Base-by-base conservation (phyloP, 2,113 vertebrate genomes). In the Ailurus styani region DNA sequence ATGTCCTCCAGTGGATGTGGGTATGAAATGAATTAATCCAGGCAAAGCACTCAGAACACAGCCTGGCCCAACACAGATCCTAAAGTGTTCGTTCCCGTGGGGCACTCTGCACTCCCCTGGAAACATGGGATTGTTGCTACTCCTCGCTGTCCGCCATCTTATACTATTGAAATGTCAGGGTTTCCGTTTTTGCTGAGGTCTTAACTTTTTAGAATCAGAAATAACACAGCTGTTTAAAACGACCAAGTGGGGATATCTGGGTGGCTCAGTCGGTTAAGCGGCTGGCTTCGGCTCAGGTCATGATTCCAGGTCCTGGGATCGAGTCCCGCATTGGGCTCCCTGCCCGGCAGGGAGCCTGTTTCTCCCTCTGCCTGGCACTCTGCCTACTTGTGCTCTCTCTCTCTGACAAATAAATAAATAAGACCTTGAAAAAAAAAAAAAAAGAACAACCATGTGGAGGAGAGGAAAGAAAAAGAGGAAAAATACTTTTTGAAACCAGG, bases 211-310 rank as follows among this genome's bases (percentile, higher is more conserved):
- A 52, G 18, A 88, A 82, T 95, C 8, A 82, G 77, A 94, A 95
- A 81, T 72, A 90, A 90, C 50, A 75, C 31, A 87, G 55, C 90
- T 88, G 66, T 66, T 98, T 96, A 86, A 93, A 93, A 86, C 45
- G 93, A 90, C 52, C 72, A 86, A 57, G 64, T 66, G 72, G 79
- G 62, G 31, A 66, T 14, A 6, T 31, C 62, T 34, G 6, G 29
- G 62, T 34, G 31, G 31, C 31, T 66, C 31, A 66, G 31, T 34
- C 1, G 6, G 62, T 66, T 34, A 34, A 34, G 6, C 2, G 27
- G 14, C 31, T 57, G 21, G 31, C 31, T 66, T 34, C 1, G 6
- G 29, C 31, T 66, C 31, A 66, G 62, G 62, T 66, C 14, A 17
- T 66, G 62, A 34, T 66, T 13, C 15, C 31, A 34, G 62, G 31